Evolutionary conservation across 2,113 vertebrate species (phyloP).

Genomic region (Colaptes auratus): DNA sequence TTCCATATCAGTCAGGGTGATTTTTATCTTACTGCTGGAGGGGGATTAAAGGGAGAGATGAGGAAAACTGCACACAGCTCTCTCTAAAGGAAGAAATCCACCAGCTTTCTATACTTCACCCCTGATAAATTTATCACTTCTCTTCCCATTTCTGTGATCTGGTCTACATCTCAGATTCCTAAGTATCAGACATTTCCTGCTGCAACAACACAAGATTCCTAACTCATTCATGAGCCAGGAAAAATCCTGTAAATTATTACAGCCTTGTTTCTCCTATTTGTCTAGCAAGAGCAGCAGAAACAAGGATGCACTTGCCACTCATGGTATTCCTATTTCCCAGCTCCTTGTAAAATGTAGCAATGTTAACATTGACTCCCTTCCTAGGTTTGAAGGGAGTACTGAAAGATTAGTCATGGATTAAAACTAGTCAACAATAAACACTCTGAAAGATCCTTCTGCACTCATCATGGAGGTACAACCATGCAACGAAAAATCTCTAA

Average conservation of each 20-base stretch:
- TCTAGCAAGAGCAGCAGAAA: background rate
- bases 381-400: background rate
- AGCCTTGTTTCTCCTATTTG: background rate
- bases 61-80: background rate
- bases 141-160: background rate
- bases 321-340: background rate
- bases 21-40: background rate
- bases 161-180: background rate
- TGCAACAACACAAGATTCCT: background rate
- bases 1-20: background rate
- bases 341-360: background rate
- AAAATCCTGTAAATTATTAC: background rate
- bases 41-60: background rate
- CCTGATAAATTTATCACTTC: background rate
- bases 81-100: background rate
- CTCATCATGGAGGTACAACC: background rate
- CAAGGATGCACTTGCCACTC: background rate
- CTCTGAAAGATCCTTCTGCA: background rate
- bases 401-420: background rate
- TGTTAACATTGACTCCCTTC: background rate
- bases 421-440: background rate
- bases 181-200: background rate
- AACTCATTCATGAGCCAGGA: background rate
- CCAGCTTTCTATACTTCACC: background rate
- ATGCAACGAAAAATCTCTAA: background rate